phyloP scores from a whole-genome alignment of 2,888 invertebrate species.

The Chalcis sispes region DNA sequence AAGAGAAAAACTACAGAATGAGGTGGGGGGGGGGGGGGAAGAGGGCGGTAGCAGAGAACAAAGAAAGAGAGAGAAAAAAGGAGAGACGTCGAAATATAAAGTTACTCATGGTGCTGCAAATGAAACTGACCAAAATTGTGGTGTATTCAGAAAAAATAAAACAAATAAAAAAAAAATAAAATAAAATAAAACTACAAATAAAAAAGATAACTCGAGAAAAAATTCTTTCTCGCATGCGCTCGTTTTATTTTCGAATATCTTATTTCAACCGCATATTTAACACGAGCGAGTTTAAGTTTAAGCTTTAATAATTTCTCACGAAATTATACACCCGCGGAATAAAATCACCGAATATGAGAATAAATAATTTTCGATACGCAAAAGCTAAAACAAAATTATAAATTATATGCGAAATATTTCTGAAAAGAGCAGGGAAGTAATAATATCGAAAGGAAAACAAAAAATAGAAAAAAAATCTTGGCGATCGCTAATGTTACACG shows the following conservation, averaged over 20 bases:
- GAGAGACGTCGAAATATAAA: conserved; percentile 56
- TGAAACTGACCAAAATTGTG: not conserved
- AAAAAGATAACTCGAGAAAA: too few species aligned
- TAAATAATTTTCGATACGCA: too few species aligned
- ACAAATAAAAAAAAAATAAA: not conserved
- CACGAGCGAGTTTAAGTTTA: not conserved
- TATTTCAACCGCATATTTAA: conserved; percentile 31
- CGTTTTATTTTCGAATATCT: conserved; percentile 32
- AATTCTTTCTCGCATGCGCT: not conserved
- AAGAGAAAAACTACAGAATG: conserved; percentile 15
- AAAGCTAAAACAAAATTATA: too few species aligned
- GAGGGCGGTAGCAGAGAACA: not conserved
- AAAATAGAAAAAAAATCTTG: not conserved
- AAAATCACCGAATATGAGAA: too few species aligned
- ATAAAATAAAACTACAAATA: conserved; percentile 14
- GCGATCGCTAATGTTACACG: not conserved
- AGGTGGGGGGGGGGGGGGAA: too few species aligned
- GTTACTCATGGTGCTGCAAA: conserved; percentile 53
- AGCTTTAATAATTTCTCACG: not conserved
- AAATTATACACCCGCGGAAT: too few species aligned
- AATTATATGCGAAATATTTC: too few species aligned
- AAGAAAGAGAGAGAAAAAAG: conserved; percentile 14
- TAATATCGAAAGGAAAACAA: not conserved
- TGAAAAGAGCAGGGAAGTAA: not conserved
- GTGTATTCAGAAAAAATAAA: not conserved